phyloP scores from a whole-genome alignment of 2,113 vertebrate genomes.

The Phycodurus eques region DNA sequence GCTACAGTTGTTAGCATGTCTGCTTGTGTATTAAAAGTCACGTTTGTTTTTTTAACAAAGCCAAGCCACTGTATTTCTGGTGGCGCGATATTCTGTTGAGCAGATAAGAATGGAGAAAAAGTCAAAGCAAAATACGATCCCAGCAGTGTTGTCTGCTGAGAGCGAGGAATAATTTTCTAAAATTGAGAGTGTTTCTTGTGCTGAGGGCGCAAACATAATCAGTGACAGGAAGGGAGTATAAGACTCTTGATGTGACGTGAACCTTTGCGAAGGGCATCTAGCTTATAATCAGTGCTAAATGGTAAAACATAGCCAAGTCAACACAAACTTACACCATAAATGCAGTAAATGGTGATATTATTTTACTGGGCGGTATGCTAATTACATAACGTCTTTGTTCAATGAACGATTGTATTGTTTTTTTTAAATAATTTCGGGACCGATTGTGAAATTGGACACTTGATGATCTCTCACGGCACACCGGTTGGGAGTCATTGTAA shows the following conservation, averaged over 20 bases:
- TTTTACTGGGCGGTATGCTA: too few species aligned
- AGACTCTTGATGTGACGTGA: not conserved
- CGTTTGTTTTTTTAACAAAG: slow-evolving; percentile 38
- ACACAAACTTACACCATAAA: too few species aligned
- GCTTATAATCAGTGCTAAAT: not conserved
- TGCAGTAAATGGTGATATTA: too few species aligned
- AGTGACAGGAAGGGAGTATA: not conserved
- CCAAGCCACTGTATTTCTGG: slow-evolving; percentile 27
- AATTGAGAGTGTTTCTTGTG: not conserved
- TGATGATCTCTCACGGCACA: too few species aligned
- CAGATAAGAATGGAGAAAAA: slow-evolving; percentile 23
- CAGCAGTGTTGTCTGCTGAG: slow-evolving; percentile 34
- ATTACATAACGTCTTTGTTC: too few species aligned
- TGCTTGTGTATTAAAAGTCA: slow-evolving; percentile 53
- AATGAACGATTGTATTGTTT: too few species aligned
- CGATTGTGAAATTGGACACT: too few species aligned
- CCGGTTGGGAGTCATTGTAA: too few species aligned
- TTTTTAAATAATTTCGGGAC: too few species aligned
- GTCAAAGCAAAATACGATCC: slow-evolving; percentile 10
- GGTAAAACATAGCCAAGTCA: not conserved
- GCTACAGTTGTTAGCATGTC: slow-evolving; percentile 58
- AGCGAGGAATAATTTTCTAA: slow-evolving; percentile 25
- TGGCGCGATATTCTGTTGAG: slow-evolving; percentile 15
- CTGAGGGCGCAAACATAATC: not conserved
- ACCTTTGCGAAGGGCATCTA: not conserved